Base-by-base conservation (phyloP, 1,140 invertebrate species). In the Goniozus legneri region DNA sequence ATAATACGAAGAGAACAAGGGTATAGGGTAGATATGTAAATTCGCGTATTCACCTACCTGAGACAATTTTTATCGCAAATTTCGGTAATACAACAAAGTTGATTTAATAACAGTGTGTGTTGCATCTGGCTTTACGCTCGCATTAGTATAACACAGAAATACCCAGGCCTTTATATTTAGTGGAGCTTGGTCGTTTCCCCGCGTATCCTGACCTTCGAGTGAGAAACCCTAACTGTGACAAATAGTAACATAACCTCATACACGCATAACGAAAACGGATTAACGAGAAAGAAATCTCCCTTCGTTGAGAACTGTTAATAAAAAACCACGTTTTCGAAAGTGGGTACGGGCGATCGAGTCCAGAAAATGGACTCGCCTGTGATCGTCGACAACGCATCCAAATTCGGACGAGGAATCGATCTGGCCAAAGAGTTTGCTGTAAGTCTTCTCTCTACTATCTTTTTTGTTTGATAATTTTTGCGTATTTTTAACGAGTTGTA, bases 311-410 rank as follows among this genome's bases (percentile, higher is more conserved):
- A 27, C 4, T 10, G 4, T 27, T 27, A 27, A 27, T n/a, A 44
- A 21, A 50, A 44, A 46, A 44, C 18, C 40, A 55, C 52, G 53
- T 60, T 61, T 61, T 47, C 48, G 48, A 62, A 63, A 54, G 41
- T 52, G 51, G 42, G 22, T 41, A 42, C 37, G 50, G 37, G 41
- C 31, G 42, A 48, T 39, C 44, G 44, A 36, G 58, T 60, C 56
- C 52, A 49, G 18, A 61, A 60, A 67, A 69, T 76, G 73, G 73
- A 76, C 57, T 73, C 71, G 50, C 68, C 73, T 60, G 62, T 76
- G 68, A 71, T 76, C 64, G 34, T 76, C 60, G 71, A 75, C 64
- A 64, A 58, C 60, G 67, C 71, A 60, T 62, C 67, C 58, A 66
- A 73, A 64, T 76, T 73, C 63, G 71, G 69, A 60, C 65, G 62